phyloP scores from a whole-genome alignment of 2,888 invertebrate genomes.

The Drosophila neotestacea region DNA sequence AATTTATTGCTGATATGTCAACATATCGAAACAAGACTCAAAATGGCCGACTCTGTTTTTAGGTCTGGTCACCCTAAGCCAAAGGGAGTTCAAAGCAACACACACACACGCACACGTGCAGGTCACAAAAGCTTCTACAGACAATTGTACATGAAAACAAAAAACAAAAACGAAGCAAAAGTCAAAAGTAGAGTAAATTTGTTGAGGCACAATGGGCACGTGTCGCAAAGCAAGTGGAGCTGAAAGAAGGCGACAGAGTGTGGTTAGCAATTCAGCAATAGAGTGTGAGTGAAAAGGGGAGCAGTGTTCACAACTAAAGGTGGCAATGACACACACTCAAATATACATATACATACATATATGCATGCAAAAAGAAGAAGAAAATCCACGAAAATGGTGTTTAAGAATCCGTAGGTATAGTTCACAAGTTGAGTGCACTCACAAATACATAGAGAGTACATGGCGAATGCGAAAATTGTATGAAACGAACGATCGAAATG shows the following conservation, averaged over 20 bases:
- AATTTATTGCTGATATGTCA: slow-evolving; percentile 11
- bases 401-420: slow-evolving; percentile 52
- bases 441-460: slow-evolving; percentile 27
- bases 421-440: slow-evolving; percentile 72
- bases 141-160: slow-evolving; percentile 31
- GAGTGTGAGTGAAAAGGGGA: slow-evolving; percentile 43
- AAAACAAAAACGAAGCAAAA: slow-evolving; percentile 38
- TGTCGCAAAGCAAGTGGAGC: slow-evolving; percentile 59
- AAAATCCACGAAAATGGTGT: slow-evolving; percentile 65
- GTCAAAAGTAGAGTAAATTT: slow-evolving; percentile 73
- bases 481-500: slow-evolving; percentile 71
- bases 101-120: slow-evolving; percentile 21
- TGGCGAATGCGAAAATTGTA: slow-evolving; percentile 21
- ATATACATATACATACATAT: slow-evolving; percentile 25
- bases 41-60: slow-evolving; percentile 19
- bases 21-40: background rate
- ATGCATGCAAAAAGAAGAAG: slow-evolving; percentile 31
- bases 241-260: slow-evolving; percentile 35
- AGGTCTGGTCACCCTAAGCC: slow-evolving; percentile 44
- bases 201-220: slow-evolving; percentile 75
- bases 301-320: slow-evolving; percentile 40
- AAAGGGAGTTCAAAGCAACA: slow-evolving; percentile 44
- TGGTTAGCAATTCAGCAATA: slow-evolving; percentile 9
- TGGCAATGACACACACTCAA: slow-evolving; percentile 48
- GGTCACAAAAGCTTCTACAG: slow-evolving; percentile 37